A percentile compares a stretch with the other conserved stretches of the same genome.
Conservation (phyloP, 2,797 vertebrate species). For the Anas flavirostris region DNA sequence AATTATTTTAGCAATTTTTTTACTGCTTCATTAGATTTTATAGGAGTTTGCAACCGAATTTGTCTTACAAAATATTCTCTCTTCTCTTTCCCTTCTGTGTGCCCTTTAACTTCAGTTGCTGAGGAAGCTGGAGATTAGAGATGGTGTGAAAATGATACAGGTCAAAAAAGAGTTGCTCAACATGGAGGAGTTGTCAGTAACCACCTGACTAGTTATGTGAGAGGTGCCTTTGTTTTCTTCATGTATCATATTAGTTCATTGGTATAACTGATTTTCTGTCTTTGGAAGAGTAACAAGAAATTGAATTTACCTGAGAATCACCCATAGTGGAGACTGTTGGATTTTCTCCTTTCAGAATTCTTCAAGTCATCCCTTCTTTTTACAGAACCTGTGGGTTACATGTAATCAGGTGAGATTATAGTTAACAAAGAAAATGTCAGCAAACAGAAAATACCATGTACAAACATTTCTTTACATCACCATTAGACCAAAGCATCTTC, state of each 20-base stretch:
- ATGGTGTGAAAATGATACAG: neutral
- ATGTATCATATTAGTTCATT: neutral
- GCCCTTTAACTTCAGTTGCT: neutral
- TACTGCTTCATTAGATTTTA: neutral
- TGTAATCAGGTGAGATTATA: neutral
- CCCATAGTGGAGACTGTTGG: neutral
- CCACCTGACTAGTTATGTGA: neutral
- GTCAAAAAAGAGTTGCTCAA: neutral
- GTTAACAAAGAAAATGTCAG: neutral
- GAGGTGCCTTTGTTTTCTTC: neutral
- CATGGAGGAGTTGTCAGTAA: neutral
- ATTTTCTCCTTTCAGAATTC: neutral
- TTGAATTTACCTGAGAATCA: neutral
- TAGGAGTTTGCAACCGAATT: neutral
- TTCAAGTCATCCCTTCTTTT: neutral
- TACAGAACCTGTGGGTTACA: neutral
- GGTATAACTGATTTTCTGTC: neutral
- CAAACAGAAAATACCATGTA: rapidly evolving
- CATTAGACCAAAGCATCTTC: neutral
- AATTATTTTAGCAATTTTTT: neutral
- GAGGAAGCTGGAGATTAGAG: neutral
- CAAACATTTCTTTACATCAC: neutral
- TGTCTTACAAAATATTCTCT: neutral
- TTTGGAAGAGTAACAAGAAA: neutral
- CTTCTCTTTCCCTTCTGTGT: neutral